Percentiles rank a stretch among this genome's conserved stretches.
Conservation (phyloP, 35 echinoderm and acorn worm species). For the Holothuria glaberrima region DNA sequence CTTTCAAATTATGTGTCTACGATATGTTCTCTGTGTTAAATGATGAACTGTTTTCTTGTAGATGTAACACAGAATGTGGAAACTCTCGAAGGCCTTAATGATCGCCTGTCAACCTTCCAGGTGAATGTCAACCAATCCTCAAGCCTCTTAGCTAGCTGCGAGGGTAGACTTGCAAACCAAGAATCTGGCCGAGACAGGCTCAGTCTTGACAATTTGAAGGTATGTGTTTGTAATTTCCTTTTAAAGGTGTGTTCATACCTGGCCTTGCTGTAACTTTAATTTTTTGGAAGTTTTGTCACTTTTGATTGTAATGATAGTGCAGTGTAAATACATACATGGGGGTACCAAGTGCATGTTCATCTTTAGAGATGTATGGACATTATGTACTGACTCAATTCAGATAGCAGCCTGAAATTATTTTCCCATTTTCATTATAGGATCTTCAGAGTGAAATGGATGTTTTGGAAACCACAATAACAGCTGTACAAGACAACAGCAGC, state of each 20-base stretch:
- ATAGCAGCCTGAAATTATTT: not conserved
- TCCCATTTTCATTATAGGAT: slow-evolving; percentile 30
- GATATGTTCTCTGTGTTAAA: not conserved
- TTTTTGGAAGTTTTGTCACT: too few relatives aligned
- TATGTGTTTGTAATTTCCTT: not conserved
- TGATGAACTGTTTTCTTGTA: not conserved
- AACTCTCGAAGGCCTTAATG: slow-evolving; percentile 61
- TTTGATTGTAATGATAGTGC: too few relatives aligned
- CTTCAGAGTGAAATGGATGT: slow-evolving; percentile 80
- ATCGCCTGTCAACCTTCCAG: slow-evolving; percentile 81
- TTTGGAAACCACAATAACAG: slow-evolving; percentile 69
- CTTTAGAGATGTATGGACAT: too few relatives aligned
- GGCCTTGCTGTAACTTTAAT: too few relatives aligned
- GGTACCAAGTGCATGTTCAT: too few relatives aligned
- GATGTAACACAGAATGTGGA: slow-evolving; percentile 67
- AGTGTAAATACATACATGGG: too few relatives aligned
- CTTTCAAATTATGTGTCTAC: not conserved
- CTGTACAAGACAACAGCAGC: slow-evolving; percentile 83
- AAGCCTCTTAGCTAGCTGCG: slow-evolving; percentile 71
- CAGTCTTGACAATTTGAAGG: slow-evolving; percentile 91
- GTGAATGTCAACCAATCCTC: slow-evolving; percentile 83
- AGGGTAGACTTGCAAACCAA: slow-evolving; percentile 88
- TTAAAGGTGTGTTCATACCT: too few relatives aligned
- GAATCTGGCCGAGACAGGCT: slow-evolving; percentile 76
- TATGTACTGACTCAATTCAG: not conserved